These are phyloP conservation scores for Halcyon chelicuti DNA, from an alignment of 2,797 vertebrate genomes.

Conservation along the genomic window DNA sequence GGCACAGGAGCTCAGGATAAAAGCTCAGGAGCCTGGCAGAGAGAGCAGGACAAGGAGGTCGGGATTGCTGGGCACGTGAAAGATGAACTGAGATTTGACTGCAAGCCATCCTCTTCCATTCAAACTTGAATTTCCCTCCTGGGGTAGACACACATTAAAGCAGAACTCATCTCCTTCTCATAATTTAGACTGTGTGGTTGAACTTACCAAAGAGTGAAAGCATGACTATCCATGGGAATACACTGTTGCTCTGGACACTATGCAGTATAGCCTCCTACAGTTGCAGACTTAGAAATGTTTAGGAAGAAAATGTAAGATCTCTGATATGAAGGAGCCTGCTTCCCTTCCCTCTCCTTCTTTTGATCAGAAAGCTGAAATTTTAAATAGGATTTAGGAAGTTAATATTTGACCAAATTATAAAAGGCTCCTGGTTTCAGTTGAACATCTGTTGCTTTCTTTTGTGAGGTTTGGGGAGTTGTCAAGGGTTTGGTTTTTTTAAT, in stretches of 20 bases:
- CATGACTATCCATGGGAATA: background rate
- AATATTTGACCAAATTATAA: background rate
- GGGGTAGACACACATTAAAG: background rate
- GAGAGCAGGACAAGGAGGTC: background rate
- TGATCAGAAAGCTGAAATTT: conserved; percentile 2
- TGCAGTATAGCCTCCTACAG: background rate
- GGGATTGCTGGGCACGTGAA: background rate
- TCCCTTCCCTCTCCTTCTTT: background rate
- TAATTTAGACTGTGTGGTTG: background rate
- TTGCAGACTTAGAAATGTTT: background rate
- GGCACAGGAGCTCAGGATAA: background rate
- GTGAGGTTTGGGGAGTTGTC: background rate
- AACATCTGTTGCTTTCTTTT: conserved; percentile 8
- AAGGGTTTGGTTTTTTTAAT: conserved; percentile 3
- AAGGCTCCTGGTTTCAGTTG: background rate
- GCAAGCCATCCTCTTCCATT: background rate
- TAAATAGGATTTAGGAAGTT: background rate
- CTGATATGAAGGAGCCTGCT: background rate
- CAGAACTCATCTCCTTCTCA: background rate
- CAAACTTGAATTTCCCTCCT: background rate
- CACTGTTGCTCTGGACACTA: background rate
- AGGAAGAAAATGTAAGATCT: background rate
- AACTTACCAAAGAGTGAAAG: background rate
- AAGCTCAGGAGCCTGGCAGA: background rate
- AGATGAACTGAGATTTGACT: background rate